Conservation (phyloP, 2,888 invertebrate genomes). For the Koerneria pararmatus region DNA sequence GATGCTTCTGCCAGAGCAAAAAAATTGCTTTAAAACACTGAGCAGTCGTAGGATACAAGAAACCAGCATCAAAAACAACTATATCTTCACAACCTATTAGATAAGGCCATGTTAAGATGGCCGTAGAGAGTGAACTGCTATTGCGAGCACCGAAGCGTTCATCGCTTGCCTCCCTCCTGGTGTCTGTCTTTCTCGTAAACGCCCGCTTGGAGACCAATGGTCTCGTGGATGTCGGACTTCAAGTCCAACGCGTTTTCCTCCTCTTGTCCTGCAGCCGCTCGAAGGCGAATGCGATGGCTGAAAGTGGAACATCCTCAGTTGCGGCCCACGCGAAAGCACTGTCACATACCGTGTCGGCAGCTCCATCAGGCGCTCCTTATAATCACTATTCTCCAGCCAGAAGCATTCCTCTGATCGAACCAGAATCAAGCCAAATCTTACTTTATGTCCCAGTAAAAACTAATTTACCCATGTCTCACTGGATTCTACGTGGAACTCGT, state of each 20-base stretch:
- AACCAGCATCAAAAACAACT: no score
- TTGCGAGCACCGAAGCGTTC: not conserved
- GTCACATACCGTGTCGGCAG: not conserved
- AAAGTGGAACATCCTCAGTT: not conserved
- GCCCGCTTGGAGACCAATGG: conserved; percentile 8
- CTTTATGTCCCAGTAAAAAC: conserved; percentile 14
- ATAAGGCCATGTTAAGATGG: no score
- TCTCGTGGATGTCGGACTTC: conserved; percentile 3
- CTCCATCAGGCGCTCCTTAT: conserved; percentile 10
- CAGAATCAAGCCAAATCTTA: conserved; percentile 1
- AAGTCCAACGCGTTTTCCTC: not conserved
- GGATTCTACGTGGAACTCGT: conserved; percentile 24
- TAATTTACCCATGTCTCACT: conserved; percentile 22
- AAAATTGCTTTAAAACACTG: no score
- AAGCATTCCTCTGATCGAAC: conserved; percentile 18
- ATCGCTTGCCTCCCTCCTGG: not conserved
- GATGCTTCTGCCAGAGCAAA: no score
- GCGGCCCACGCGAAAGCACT: not conserved
- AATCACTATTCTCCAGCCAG: not conserved
- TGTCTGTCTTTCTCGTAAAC: conserved; percentile 16
- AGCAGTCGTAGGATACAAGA: no score
- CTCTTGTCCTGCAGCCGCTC: no score
- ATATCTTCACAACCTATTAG: no score
- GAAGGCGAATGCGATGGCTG: no score
- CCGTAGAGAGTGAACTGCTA: conserved; percentile 11